phyloP scores from a whole-genome alignment of 2,113 vertebrate genomes.

The Chionodraco myersi region DNA sequence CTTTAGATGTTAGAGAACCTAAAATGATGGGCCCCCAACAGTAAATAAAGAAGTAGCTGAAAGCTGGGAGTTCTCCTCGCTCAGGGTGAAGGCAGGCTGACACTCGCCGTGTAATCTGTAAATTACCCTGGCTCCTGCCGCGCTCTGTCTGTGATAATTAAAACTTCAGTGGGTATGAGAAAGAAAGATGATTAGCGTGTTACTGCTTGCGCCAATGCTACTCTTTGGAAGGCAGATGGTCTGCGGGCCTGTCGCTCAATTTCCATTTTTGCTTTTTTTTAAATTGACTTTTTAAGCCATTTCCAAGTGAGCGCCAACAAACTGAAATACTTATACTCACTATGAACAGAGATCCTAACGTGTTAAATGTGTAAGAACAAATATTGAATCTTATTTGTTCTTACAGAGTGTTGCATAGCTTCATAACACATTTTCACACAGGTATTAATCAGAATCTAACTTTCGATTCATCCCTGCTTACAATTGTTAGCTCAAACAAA shows the following conservation, averaged over 20 bases:
- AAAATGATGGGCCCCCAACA: conserved; percentile 21
- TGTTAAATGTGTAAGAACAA: not conserved
- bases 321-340: conserved; percentile 6
- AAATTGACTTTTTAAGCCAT: conserved; percentile 3
- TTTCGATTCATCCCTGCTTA: conserved; percentile 1
- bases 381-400: not conserved
- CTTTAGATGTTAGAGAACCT: conserved; percentile 28
- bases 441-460: conserved; percentile 1
- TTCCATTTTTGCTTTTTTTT: conserved; percentile 16
- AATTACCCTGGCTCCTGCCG: conserved; percentile 69
- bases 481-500: conserved; percentile 12
- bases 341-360: not conserved
- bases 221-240: conserved; percentile 59
- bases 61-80: conserved; percentile 63
- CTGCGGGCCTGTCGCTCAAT: conserved; percentile 24
- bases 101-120: conserved; percentile 79
- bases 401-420: not conserved
- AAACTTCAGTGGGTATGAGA: conserved; percentile 70
- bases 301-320: not conserved
- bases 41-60: conserved; percentile 45
- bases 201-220: conserved; percentile 73
- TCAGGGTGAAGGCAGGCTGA: conserved; percentile 67
- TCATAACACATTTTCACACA: not conserved
- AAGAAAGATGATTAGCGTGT: conserved; percentile 77
- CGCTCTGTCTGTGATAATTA: conserved; percentile 67